A percentile compares a stretch with the other conserved stretches of the same genome.
Evolutionary conservation across 1,140 invertebrate genomes (phyloP).

Genomic region (Drepana arcuata): DNA sequence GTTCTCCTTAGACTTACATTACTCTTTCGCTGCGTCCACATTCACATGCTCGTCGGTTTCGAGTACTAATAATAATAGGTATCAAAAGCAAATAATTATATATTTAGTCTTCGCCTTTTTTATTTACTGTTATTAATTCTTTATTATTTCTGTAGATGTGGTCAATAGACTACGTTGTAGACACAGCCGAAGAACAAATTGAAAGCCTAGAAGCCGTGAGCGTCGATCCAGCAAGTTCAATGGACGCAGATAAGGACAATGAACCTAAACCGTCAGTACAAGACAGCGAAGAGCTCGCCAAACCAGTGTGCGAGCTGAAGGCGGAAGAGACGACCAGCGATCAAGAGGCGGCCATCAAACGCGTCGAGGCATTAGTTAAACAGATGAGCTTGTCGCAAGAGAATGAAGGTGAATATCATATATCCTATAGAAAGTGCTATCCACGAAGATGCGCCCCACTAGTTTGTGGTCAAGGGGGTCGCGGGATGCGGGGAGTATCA

Average conservation of each 20-base stretch:
- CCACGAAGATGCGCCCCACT: too few relatives aligned
- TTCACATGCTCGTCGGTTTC: too few relatives aligned
- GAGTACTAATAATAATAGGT: too few relatives aligned
- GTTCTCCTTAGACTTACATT: too few relatives aligned
- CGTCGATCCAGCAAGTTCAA: constrained; percentile 44
- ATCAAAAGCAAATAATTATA: too few relatives aligned
- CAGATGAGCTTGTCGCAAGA: constrained; percentile 86
- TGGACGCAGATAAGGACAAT: constrained; percentile 56
- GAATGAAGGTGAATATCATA: constrained; percentile 68
- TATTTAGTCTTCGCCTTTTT: too few relatives aligned
- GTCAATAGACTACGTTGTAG: constrained; percentile 95
- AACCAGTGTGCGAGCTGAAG: constrained; percentile 22
- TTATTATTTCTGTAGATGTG: constrained; percentile 93
- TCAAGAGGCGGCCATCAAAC: constrained; percentile 58
- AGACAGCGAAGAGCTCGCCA: constrained; percentile 29
- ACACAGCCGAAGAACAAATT: constrained; percentile 75
- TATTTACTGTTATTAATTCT: too few relatives aligned
- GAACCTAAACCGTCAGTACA: constrained; percentile 21
- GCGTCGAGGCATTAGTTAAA: constrained; percentile 81
- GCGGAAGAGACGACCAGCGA: constrained; percentile 34
- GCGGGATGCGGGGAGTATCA: too few relatives aligned
- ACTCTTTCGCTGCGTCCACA: too few relatives aligned
- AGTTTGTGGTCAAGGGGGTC: too few relatives aligned
- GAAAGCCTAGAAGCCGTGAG: constrained; percentile 45
- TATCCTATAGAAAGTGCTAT: too few relatives aligned